phyloP scores from a whole-genome alignment of 2,113 vertebrate genomes.

The Lynx canadensis region DNA sequence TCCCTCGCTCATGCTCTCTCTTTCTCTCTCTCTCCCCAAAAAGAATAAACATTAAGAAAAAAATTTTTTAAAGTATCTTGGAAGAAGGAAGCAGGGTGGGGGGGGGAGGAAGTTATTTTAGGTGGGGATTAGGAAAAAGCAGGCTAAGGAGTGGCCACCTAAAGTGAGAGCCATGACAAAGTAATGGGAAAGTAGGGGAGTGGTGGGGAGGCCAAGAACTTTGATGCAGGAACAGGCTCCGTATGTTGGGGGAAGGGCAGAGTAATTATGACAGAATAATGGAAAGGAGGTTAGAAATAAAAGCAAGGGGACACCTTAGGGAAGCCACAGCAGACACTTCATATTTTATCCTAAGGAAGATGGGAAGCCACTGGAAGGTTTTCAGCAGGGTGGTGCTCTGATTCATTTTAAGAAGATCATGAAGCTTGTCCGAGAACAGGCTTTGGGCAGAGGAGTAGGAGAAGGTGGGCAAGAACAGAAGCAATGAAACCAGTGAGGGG shows the following conservation, averaged over 20 bases:
- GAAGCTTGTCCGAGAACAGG: neutral
- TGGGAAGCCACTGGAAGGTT: neutral
- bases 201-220: neutral
- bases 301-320: neutral
- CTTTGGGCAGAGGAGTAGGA: neutral
- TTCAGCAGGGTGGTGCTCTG: neutral
- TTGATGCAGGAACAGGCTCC: no score
- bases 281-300: neutral
- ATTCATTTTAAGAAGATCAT: neutral
- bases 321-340: neutral
- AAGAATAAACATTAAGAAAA: no score
- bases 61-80: neutral
- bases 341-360: neutral
- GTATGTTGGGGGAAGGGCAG: fast-evolving
- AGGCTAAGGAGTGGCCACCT: neutral
- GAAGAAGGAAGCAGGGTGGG: neutral
- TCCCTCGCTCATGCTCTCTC: no score
- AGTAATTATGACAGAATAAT: neutral
- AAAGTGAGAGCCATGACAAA: neutral
- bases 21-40: no score
- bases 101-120: neutral
- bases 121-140: neutral
- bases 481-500: neutral
- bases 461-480: neutral
- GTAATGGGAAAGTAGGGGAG: neutral